phyloP scores from a whole-genome alignment of 2,888 invertebrate genomes.

The Kuschelorhynchus macadamiae region DNA sequence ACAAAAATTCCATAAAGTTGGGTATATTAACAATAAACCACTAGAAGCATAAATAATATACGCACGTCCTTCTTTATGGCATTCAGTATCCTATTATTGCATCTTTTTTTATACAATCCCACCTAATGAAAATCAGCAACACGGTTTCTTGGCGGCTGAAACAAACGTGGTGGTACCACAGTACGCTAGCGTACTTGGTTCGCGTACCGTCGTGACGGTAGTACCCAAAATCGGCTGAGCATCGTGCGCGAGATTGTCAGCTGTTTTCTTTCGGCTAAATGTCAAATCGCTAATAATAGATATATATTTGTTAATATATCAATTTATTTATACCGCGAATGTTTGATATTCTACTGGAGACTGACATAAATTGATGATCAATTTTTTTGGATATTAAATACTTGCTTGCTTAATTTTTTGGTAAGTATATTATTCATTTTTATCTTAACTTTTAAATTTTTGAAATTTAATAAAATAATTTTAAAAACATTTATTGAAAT shows the following conservation, averaged over 20 bases:
- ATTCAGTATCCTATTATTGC: not conserved
- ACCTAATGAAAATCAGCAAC: constrained; percentile 44
- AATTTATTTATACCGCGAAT: too few species aligned
- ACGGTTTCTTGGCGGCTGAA: constrained; percentile 26
- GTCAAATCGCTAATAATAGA: constrained; percentile 18
- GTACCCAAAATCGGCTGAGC: constrained; percentile 33
- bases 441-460: not conserved
- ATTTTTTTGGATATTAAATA: too few species aligned
- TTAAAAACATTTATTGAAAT: too few species aligned
- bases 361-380: too few species aligned
- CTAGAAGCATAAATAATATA: too few species aligned
- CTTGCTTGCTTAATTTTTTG: not conserved
- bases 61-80: not conserved
- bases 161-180: constrained; percentile 41
- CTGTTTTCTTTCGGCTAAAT: constrained; percentile 38
- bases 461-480: too few species aligned
- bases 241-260: constrained; percentile 46
- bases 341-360: too few species aligned
- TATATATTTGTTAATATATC: too few species aligned
- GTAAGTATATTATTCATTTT: constrained; percentile 3
- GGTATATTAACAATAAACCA: too few species aligned
- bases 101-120: constrained; percentile 32
- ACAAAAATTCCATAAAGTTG: too few species aligned
- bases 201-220: constrained; percentile 43
- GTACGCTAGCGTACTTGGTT: constrained; percentile 43